A percentile compares a stretch with the other conserved stretches of the same genome.
Evolutionary conservation across 2,888 invertebrate species (phyloP).

Genomic region (Gymnosoma rotundatum): DNA sequence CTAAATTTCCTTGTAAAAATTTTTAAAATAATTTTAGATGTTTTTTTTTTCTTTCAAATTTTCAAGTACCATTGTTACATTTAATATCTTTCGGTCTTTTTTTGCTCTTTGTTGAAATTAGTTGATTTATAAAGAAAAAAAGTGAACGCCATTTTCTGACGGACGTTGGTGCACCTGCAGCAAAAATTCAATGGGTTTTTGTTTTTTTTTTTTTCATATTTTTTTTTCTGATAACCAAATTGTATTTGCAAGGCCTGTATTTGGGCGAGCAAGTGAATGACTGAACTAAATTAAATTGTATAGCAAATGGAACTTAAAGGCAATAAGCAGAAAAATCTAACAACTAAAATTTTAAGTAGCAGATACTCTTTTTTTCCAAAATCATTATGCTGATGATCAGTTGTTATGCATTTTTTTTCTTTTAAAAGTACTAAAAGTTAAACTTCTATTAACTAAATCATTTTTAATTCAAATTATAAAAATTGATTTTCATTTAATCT

Average conservation of each 20-base stretch:
- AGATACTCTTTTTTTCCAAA: neutral
- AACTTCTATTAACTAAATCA: neutral
- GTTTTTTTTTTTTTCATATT: neutral
- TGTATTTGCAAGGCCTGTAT: conserved; percentile 15
- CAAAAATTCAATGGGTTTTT: conserved; percentile 19
- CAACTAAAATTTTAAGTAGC: neutral
- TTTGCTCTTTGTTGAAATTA: conserved; percentile 11
- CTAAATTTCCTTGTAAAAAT: conserved; percentile 50
- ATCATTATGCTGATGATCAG: conserved; percentile 5
- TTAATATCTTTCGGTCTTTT: conserved; percentile 41
- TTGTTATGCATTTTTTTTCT: neutral
- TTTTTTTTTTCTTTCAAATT: conserved; percentile 19
- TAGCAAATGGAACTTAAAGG: conserved; percentile 36
- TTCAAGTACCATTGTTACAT: conserved; percentile 43
- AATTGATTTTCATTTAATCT: neutral
- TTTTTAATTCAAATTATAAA: neutral
- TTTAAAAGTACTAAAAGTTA: conserved; percentile 1
- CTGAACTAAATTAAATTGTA: conserved; percentile 37
- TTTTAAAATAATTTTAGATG: conserved; percentile 46
- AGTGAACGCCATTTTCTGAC: conserved; percentile 66
- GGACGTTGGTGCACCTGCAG: conserved; percentile 57
- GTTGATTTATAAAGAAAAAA: conserved; percentile 43
- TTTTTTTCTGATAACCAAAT: neutral
- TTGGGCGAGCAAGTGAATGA: conserved; percentile 32
- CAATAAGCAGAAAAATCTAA: neutral